Conservation (phyloP, 1,140 invertebrate genomes). For the Rhizoglyphus robini region DNA sequence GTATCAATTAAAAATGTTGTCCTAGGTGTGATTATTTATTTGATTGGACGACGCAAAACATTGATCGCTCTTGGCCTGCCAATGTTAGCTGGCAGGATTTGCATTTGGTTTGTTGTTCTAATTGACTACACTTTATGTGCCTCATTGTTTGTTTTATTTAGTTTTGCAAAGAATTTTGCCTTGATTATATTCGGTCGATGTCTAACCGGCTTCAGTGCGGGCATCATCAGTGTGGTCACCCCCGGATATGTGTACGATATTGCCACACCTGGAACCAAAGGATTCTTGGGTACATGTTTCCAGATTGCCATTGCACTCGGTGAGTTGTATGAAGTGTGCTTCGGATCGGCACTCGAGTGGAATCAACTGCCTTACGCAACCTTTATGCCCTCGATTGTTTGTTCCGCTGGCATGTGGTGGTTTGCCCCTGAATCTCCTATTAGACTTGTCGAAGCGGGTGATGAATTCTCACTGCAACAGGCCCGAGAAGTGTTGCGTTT, state of each 20-base stretch:
- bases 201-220: constrained; percentile 47
- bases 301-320: constrained; percentile 40
- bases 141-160: neutral
- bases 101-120: constrained; percentile 53
- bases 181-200: constrained; percentile 48
- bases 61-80: constrained; percentile 54
- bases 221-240: constrained; percentile 43
- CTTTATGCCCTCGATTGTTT: neutral
- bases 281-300: constrained; percentile 60
- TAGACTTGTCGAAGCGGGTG: neutral
- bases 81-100: constrained; percentile 55
- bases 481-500: neutral
- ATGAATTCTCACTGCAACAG: neutral
- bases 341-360: constrained; percentile 14
- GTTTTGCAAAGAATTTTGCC: constrained; percentile 38
- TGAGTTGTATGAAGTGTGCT: neutral
- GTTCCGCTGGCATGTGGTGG: constrained; percentile 4
- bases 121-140: no score
- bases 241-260: constrained; percentile 79
- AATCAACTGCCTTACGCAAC: neutral
- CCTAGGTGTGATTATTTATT: constrained; percentile 30
- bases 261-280: constrained; percentile 62
- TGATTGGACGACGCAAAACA: constrained; percentile 54
- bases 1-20: neutral
- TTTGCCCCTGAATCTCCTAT: constrained; percentile 20